These are phyloP conservation scores for Cotesia chilonis DNA, from an alignment of 1,140 invertebrate species.

Conservation along the genomic window DNA sequence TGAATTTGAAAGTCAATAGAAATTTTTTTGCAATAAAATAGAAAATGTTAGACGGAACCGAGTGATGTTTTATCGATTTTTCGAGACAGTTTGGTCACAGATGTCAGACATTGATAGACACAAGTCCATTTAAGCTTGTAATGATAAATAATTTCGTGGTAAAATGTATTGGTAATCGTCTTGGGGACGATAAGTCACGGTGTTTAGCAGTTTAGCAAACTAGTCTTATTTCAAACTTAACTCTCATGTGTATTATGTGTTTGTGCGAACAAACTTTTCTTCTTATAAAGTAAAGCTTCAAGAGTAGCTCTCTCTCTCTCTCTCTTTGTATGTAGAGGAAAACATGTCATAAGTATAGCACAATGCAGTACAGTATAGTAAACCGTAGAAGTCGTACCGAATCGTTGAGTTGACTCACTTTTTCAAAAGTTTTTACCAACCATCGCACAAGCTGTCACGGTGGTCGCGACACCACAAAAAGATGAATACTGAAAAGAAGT, in stretches of 20 bases:
- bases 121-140: conserved; percentile 12
- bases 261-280: neutral
- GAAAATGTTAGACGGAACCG: neutral
- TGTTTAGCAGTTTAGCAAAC: neutral
- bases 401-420: neutral
- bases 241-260: neutral
- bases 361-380: too few relatives aligned
- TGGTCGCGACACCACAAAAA: conserved; percentile 2
- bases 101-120: neutral
- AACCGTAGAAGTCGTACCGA: too few relatives aligned
- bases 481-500: neutral
- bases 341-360: too few relatives aligned
- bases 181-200: conserved; percentile 21
- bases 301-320: neutral
- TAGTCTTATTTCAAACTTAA: conserved; percentile 4
- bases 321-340: neutral
- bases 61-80: conserved; percentile 14
- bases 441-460: neutral
- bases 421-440: neutral
- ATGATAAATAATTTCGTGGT: conserved; percentile 11
- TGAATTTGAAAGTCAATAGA: neutral
- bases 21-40: neutral
- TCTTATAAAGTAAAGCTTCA: neutral
- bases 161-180: neutral
- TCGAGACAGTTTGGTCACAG: conserved; percentile 10